Evolutionary conservation across 2,113 vertebrate species (phyloP), one percentile per base, ranked within the genome.

Genomic region (Orthonyx spaldingii): DNA sequence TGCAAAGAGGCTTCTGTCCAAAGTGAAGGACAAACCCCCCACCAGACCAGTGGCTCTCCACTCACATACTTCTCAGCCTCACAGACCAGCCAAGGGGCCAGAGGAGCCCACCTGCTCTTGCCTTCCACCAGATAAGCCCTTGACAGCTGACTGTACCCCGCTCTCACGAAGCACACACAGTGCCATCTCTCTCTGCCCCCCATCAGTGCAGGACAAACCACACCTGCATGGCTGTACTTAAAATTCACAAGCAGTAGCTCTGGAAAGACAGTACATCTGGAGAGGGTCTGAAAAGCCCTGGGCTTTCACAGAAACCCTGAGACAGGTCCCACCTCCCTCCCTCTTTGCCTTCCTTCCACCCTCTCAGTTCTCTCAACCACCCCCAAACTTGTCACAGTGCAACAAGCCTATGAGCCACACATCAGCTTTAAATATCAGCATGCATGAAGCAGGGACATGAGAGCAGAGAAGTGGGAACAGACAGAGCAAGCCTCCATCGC

Each of bases 381-480:
- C 97, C 84, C 94, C 96, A 96, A 98, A 97, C 97, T 97, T 98
- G 98, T 98, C 98, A 98, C 94, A 96, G 97, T 87, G 97, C 97
- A 98, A 97, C 96, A 98, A 97, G 97, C 97, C 96, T 97, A 96
- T 90, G 41, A 97, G 97, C 96, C 59, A 64, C 97, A 97, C 68
- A 97, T 98, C 98, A 98, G 96, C 96, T 97, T 97, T 97, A 98
- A 98, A 98, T 98, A 98, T 95, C 98, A 98, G 95, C 77, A 56
- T 93, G 94, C 96, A 41, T 93, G 97, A 98, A 98, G 98, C 97
- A 90, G 95, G 95, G 98, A 96, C 96, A 97, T 46, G 84, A 97
- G 97, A 98, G 97, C 92, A 70, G 97, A 94, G 88, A 96, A 97
- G 96, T 91, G 87, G 96, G 96, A 98, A 97, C 94, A 97, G 97